Percentiles rank a stretch among this genome's conserved stretches.
phyloP scores from a whole-genome alignment of 2,113 vertebrate genomes.

The Tricholaema leucomelas region DNA sequence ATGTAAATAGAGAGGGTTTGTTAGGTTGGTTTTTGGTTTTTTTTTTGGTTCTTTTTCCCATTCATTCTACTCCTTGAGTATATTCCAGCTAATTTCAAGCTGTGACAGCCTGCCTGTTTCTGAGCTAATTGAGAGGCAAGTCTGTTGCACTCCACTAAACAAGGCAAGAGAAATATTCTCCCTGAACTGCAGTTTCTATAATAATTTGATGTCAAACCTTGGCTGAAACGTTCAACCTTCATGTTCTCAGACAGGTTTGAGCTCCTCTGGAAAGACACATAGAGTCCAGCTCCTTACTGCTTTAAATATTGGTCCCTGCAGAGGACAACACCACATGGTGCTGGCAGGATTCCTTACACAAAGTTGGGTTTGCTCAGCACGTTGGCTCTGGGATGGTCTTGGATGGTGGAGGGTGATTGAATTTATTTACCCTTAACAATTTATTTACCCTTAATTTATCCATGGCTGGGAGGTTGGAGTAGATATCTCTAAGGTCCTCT shows the following conservation, averaged over 20 bases:
- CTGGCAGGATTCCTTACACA: background rate
- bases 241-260: background rate
- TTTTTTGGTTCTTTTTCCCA: too few species aligned
- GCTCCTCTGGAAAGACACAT: background rate
- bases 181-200: background rate
- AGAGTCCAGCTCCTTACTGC: background rate
- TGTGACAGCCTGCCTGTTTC: background rate
- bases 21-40: too few species aligned
- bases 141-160: conserved; percentile 7
- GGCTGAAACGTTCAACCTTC: background rate
- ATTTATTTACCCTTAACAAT: background rate
- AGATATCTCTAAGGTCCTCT: too few species aligned
- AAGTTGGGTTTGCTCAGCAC: background rate
- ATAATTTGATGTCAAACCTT: background rate
- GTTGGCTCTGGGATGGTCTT: background rate
- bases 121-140: conserved; percentile 38
- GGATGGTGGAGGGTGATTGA: too few species aligned
- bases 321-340: too few species aligned
- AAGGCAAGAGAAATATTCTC: background rate
- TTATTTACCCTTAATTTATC: background rate
- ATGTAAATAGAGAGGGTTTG: background rate
- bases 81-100: conserved; percentile 30
- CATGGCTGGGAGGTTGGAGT: too few species aligned
- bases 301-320: background rate
- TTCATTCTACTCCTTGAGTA: background rate